Evolutionary conservation across 2,888 invertebrate species (phyloP).

Genomic region (Pollenia griseotomentosa): DNA sequence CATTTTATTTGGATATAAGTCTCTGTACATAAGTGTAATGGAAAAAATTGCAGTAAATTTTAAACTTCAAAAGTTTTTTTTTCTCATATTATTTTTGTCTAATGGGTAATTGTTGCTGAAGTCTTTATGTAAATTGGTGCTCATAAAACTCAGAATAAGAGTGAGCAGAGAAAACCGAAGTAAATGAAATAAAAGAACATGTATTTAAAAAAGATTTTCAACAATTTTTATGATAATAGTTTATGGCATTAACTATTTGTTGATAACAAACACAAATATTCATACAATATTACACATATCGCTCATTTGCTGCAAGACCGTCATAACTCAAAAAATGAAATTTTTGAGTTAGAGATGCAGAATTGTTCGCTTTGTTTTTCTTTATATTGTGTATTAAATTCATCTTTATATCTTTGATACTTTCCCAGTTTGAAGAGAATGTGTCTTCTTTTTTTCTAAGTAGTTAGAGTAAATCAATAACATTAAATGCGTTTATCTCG

Average conservation of each 20-base stretch:
- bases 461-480: no score
- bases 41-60: constrained; percentile 51
- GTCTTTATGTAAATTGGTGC: constrained; percentile 27
- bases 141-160: not conserved
- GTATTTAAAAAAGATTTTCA: constrained; percentile 43
- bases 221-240: constrained; percentile 65
- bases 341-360: no score
- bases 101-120: constrained; percentile 22
- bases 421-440: no score
- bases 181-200: not conserved
- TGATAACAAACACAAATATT: constrained; percentile 46
- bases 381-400: no score
- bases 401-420: no score
- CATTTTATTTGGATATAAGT: constrained; percentile 10
- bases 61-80: constrained; percentile 22
- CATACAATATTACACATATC: not conserved
- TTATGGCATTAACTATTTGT: constrained; percentile 66
- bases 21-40: constrained; percentile 3
- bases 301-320: no score
- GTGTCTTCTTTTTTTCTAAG: no score
- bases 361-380: no score
- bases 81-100: not conserved
- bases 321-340: no score
- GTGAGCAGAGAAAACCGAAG: not conserved
- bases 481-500: no score